Evolutionary conservation across 2,797 vertebrate genomes (phyloP).

Genomic region (Tangara arthus): DNA sequence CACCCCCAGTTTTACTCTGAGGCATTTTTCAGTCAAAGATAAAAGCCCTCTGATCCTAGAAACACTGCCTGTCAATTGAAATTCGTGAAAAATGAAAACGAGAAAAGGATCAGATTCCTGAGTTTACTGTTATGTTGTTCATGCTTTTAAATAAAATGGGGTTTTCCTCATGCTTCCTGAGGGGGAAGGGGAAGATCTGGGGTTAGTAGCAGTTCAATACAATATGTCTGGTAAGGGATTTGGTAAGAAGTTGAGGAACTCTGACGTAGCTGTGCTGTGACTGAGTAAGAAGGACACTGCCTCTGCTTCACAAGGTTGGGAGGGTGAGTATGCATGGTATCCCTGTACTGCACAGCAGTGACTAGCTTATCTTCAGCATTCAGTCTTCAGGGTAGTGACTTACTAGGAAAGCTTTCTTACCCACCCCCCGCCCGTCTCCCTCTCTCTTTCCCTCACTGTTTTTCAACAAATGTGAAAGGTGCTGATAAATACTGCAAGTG

Average conservation of each 20-base stretch:
- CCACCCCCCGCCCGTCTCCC: fast-evolving
- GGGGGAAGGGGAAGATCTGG: neutral
- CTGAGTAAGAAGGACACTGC: neutral
- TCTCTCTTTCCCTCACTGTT: neutral
- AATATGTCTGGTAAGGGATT: neutral
- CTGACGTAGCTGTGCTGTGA: neutral
- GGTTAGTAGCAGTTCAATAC: neutral
- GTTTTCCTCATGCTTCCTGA: neutral
- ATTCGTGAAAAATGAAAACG: neutral
- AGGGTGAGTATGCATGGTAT: neutral
- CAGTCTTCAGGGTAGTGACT: conserved; percentile 30
- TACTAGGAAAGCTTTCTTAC: conserved; percentile 14
- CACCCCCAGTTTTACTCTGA: neutral
- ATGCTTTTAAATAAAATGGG: neutral
- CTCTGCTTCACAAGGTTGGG: neutral
- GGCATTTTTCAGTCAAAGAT: neutral
- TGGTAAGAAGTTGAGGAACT: neutral
- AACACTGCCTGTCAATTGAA: neutral
- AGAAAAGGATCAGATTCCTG: neutral
- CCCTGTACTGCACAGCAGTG: neutral
- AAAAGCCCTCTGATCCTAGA: neutral
- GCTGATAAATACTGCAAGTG: conserved; percentile 46
- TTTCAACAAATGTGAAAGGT: conserved; percentile 49
- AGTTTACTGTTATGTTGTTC: neutral
- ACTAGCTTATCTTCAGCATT: conserved; percentile 22